Evolutionary conservation across 2,888 invertebrate species (phyloP).

Genomic region (Cybosia mesomella): DNA sequence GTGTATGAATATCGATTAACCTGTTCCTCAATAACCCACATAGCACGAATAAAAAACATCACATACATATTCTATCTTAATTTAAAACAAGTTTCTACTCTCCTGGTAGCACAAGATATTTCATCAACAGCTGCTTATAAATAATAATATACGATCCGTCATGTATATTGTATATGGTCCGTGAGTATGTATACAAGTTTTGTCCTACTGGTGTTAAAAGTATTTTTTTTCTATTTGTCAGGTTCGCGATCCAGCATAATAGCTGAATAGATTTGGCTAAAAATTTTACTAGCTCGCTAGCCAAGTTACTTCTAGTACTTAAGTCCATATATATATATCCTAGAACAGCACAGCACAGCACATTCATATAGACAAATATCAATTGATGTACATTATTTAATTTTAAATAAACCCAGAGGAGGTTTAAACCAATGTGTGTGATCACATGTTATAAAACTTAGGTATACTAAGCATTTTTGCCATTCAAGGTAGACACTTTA

Average conservation of each 20-base stretch:
- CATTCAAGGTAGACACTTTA: background rate
- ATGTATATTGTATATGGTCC: constrained; percentile 1
- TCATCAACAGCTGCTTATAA: constrained; percentile 63
- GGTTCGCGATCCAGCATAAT: background rate
- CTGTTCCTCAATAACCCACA: background rate
- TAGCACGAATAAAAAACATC: constrained; percentile 10
- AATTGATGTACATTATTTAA: constrained; percentile 20
- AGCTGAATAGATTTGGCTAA: background rate
- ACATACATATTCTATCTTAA: constrained; percentile 10
- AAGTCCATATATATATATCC: too few species aligned
- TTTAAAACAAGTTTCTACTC: constrained; percentile 8
- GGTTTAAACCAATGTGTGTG: background rate
- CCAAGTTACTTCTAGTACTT: too few species aligned
- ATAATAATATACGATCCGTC: constrained; percentile 37
- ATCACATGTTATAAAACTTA: background rate
- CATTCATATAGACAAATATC: background rate
- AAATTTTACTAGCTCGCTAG: too few species aligned
- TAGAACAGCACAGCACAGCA: too few species aligned
- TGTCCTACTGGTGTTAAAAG: background rate
- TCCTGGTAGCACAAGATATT: constrained; percentile 58
- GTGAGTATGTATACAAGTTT: constrained; percentile 17
- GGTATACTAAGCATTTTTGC: background rate
- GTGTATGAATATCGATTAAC: background rate
- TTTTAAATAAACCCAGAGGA: background rate
- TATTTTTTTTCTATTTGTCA: background rate